Conservation (phyloP, 1,140 invertebrate genomes). For the Dufourea novaeangliae region DNA sequence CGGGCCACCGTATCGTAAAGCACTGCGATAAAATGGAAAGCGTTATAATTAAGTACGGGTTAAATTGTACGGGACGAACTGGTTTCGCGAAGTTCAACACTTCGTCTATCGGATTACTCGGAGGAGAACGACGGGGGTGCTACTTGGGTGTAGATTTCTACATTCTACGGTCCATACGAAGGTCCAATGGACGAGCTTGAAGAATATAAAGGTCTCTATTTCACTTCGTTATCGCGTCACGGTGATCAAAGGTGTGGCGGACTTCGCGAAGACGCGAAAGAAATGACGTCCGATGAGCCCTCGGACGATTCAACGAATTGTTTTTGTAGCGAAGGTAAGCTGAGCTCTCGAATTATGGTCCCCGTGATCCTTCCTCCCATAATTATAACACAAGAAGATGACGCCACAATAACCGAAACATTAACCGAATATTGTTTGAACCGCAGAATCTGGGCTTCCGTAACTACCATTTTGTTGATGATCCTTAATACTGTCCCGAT, state of each 20-base stretch:
- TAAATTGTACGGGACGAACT: background rate
- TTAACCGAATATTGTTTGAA: conserved; percentile 20
- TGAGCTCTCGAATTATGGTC: background rate
- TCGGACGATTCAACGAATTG: conserved; percentile 30
- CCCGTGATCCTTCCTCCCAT: conserved; percentile 28
- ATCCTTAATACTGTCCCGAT: conserved; percentile 70
- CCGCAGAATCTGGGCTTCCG: no score
- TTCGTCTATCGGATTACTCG: background rate
- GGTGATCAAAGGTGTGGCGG: background rate
- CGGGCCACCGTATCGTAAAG: conserved; percentile 46
- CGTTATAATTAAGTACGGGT: background rate
- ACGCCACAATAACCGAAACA: no score
- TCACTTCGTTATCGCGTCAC: background rate
- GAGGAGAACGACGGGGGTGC: background rate
- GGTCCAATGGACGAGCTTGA: background rate
- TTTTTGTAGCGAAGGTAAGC: background rate
- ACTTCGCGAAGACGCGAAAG: background rate
- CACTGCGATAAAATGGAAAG: background rate
- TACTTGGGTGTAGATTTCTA: no score
- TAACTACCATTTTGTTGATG: conserved; percentile 62
- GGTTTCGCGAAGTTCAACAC: background rate
- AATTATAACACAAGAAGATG: conserved; percentile 49
- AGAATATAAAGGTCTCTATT: conserved; percentile 8
- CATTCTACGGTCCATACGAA: no score
- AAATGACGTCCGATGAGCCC: background rate